Evolutionary conservation across 1,140 invertebrate genomes (phyloP), one percentile per base, ranked within the genome.

Genomic region (Drosophila sulfurigaster): DNA sequence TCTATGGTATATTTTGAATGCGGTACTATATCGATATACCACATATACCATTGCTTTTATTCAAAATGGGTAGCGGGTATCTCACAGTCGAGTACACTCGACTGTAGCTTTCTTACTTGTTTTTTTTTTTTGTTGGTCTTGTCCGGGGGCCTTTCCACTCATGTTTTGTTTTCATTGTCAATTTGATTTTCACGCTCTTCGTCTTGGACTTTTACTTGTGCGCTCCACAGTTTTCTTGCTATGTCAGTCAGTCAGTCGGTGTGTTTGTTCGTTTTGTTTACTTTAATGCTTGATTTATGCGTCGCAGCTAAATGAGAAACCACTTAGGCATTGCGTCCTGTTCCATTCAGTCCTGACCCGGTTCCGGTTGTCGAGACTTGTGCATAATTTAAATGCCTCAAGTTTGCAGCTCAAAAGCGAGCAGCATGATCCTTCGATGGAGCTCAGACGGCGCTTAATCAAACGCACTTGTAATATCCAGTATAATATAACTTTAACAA

Each of bases 221-320:
- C 35, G 8, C 35, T 2, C 35, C 35, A 35, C 35, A 35, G 5
- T 7, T 38, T 48, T 52, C 62, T 63, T 67, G 6, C 25, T 41
- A 30, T 54, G 28, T 63, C 57, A 41, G 45, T 52, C 48, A 5
- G 38, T 2, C 13, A 6, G 30, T 30, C 28, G 46, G 43, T 16
- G 62, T 64, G 66, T 82, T 77, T 79, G 52, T 76, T 76, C 66
- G 51, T 20, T 76, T 79, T 67, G 52, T 76, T 76, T 71, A 58
- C 38, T 79, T 79, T 67, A 76, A 76, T 79, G 66, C 67, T 79
- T 87, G 83, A 86, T 86, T 86, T 87, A 86, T 86, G 79, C 72
- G 75, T 74, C 66, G 79, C 59, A 56, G 82, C 72, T 74, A 80
- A 87, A 88, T 88, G 83, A 82, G 79, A 82, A 86, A 79, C 76